Conservation (phyloP, 2,797 vertebrate genomes). For the Ataeniobius toweri region DNA sequence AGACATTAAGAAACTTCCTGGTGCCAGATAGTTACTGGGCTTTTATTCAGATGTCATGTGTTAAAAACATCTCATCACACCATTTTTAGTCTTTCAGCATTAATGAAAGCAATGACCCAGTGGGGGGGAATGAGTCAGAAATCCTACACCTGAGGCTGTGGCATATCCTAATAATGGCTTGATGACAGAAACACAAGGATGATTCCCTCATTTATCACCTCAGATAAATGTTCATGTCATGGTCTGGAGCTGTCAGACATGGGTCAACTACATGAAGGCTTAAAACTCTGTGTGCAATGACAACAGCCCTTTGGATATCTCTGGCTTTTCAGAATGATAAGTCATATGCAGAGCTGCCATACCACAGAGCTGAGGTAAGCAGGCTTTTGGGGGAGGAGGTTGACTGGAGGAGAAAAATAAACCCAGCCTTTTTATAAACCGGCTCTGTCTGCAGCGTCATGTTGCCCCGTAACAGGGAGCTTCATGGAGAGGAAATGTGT, state of each 20-base stretch:
- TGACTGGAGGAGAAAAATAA: slow-evolving; percentile 43
- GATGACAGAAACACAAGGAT: slow-evolving; percentile 60
- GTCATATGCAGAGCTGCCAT: slow-evolving; percentile 55
- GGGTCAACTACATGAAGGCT: slow-evolving; percentile 13
- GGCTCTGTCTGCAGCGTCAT: slow-evolving; percentile 66
- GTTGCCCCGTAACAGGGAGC: slow-evolving; percentile 52
- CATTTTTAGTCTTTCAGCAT: slow-evolving; percentile 69
- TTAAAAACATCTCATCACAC: slow-evolving; percentile 53
- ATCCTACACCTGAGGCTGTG: slow-evolving; percentile 60
- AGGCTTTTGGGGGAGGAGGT: neutral
- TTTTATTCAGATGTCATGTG: slow-evolving; percentile 48
- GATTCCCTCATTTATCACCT: slow-evolving; percentile 57
- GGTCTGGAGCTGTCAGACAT: slow-evolving; percentile 39
- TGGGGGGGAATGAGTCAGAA: slow-evolving; percentile 36
- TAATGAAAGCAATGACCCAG: neutral
- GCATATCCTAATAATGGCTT: slow-evolving; percentile 22
- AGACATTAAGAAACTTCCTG: neutral
- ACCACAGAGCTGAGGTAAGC: slow-evolving; percentile 62
- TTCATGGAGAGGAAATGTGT: slow-evolving; percentile 25
- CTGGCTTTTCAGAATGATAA: slow-evolving; percentile 36
- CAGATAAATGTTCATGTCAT: slow-evolving; percentile 52
- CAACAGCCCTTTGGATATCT: slow-evolving; percentile 44
- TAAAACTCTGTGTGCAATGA: slow-evolving; percentile 30
- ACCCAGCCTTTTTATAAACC: slow-evolving; percentile 63
- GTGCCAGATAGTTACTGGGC: neutral